Evolutionary conservation across 1,140 invertebrate species (phyloP), one percentile per base, ranked within the genome.

Genomic region (Globodera rostochiensis): DNA sequence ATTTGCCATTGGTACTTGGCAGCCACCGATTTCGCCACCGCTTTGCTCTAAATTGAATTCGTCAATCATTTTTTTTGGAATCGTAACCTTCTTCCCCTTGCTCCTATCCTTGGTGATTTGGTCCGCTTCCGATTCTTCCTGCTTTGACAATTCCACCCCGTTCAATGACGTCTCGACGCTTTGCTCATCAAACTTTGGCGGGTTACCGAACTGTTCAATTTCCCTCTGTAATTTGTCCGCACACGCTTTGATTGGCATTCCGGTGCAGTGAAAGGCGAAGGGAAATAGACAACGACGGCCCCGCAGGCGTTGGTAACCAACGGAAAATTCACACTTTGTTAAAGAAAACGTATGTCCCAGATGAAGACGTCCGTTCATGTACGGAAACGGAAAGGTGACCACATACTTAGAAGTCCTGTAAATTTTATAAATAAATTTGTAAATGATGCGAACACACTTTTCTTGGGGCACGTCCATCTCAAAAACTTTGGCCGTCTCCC

Each of bases 1-100:
- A 99, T 99, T 90, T 98, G 94, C 97, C 97, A 99, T 89, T 99
- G 98, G 90, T 95, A 99, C 90, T 97, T 98, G 0, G 94, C 93
- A 9, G 91, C 87, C 0, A 94, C 95, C 15, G 94, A 91, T 92
- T 99, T 99, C 1, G 97, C 96, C 1, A 94, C 92, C n/a, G 94
- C 95, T 92, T 99, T 99, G 90, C 88, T 84, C 85, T 86, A 67
- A 77, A 81, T 45, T 13, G 1, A 36, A 36, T 36, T 36, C 36
- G 36, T 36, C 36, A 36, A 36, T 36, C 36, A 36, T 36, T 36
- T 36, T 36, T 25, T 36, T 36, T 36, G 0, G 2, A 36, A 36
- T 36, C 36, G 1, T 85, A 90, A 94, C 94, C 91, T 98, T 99
- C 91, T 98, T 98, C 25, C 96, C 95, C 92, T 98, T 99, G 80